Evolutionary conservation across 2,888 invertebrate genomes (phyloP).

Genomic region (Petrolisthes manimaculis): DNA sequence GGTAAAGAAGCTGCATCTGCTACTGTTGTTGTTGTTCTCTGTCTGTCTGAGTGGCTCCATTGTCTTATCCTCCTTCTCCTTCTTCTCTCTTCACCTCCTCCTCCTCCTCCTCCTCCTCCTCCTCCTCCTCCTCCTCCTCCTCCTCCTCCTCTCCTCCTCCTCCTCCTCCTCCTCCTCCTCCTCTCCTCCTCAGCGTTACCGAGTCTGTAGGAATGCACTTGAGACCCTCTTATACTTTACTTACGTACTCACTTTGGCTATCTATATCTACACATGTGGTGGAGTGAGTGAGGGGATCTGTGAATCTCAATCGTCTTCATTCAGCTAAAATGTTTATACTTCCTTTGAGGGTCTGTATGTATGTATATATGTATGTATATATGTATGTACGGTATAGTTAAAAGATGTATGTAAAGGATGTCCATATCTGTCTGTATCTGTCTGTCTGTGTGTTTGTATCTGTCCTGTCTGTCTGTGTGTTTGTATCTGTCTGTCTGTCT

Average conservation of each 20-base stretch:
- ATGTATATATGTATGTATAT: no score
- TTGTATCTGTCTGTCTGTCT: not conserved
- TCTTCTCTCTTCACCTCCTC: not conserved
- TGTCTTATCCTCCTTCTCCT: not conserved
- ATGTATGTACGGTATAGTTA: no score
- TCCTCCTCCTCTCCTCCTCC: not conserved
- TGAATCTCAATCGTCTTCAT: no score
- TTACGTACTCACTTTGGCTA: not conserved
- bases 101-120: not conserved
- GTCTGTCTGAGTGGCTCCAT: not conserved
- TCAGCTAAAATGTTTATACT: no score
- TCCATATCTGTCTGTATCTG: slow-evolving; percentile 27
- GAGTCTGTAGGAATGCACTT: no score
- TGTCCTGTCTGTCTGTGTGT: not conserved
- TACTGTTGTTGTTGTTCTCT: not conserved
- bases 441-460: slow-evolving; percentile 29
- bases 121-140: not conserved
- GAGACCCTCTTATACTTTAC: not conserved
- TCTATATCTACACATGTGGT: not conserved
- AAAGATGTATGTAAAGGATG: no score
- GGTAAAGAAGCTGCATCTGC: no score
- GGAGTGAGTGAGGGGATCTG: no score
- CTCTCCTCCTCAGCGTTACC: not conserved
- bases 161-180: not conserved
- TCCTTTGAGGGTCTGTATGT: no score